Base-by-base conservation (phyloP, 2,888 invertebrate genomes). In the Therioaphis trifolii region DNA sequence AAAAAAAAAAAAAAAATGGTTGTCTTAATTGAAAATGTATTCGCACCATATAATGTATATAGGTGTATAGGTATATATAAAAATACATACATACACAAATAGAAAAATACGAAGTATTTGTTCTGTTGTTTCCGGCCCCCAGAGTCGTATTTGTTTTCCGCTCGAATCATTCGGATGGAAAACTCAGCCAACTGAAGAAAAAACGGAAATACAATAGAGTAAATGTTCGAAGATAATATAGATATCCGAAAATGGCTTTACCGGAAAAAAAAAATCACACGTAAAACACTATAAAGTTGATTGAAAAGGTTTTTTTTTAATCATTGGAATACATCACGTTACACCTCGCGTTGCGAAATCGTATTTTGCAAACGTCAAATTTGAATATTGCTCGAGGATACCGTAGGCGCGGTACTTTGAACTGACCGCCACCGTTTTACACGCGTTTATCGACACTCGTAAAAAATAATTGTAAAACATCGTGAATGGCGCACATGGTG, bases 191-290 rank as follows among this genome's bases (percentile, higher is more conserved):
- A 66, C 29, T 21, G 35, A 15, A 66, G 29, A n/a, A 29, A 66
- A 21, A 77, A 49, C 21, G 21, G 27, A 77, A 66, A 49, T 66
- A 66, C 29, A 77, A 66, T 76, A 76, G 15, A 63, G 46, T 46
- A 29, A 46, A 76, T 63, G 61, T 63, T 46, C 9, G 14, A 63
- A 29, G 43, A 63, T 58, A 14, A 63, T 63, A 76, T 29, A 63
- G 43, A 46, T 49, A 63, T 63, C 29, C 27, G 18, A 61, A 43
- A 46, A 49, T 29, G 46, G 15, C 7, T 43, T n/a, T n/a, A 18
- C 43, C 15, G 2, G 14, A 27, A 18, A 27, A 61, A 27, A 18
- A 27, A 61, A 43, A 76, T n/a, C 24, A 11, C 2, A 43, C 43
- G 55, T 43, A 27, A 29, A n/a, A 63, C n/a, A 14, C 63, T 61